These are phyloP conservation scores for Mesoligia furuncula DNA, from an alignment of 2,888 invertebrate genomes.

Conservation along the genomic window DNA sequence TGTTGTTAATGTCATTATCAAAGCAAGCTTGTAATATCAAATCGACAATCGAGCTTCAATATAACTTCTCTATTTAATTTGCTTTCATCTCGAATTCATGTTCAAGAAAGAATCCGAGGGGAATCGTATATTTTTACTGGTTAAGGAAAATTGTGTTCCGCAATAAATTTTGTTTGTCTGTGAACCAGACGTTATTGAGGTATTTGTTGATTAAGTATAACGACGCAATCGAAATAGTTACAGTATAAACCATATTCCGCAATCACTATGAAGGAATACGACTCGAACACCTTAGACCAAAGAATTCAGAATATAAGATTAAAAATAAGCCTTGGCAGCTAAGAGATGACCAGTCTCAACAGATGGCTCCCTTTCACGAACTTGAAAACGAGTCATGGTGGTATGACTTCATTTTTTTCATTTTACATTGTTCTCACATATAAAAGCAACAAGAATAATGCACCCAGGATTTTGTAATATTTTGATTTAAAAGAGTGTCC, in stretches of 20 bases:
- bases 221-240: background rate
- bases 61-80: background rate
- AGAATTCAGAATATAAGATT: no score
- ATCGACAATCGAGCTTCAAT: background rate
- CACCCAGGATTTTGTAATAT: no score
- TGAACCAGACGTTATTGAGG: slow-evolving; percentile 1
- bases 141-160: slow-evolving; percentile 22
- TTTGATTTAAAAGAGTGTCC: no score
- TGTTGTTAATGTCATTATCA: background rate
- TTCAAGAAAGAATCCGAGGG: background rate
- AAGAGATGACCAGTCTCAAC: no score
- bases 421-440: no score
- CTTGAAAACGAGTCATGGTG: no score
- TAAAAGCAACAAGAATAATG: no score
- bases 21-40: background rate
- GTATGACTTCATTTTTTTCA: no score
- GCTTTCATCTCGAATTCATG: slow-evolving; percentile 6
- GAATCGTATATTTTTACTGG: slow-evolving; percentile 39
- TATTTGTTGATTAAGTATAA: slow-evolving; percentile 4
- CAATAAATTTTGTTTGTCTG: slow-evolving; percentile 31
- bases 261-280: background rate
- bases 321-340: no score
- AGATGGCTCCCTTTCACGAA: no score
- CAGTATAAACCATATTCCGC: no score
- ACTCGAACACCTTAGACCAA: background rate